Evolutionary conservation across 2,888 invertebrate species (phyloP).

Genomic region (Thalpophila matura): DNA sequence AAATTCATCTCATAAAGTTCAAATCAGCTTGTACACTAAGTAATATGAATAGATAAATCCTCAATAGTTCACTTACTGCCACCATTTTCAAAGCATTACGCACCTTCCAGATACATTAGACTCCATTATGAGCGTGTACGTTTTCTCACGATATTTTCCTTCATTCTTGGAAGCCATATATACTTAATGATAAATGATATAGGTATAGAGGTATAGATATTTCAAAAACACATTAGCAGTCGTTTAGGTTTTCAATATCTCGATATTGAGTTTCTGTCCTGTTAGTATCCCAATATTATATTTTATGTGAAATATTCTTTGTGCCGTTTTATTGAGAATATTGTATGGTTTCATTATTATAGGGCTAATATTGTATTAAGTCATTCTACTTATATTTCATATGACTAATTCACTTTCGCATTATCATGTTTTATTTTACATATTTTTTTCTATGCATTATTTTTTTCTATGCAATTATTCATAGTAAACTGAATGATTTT

Average conservation of each 20-base stretch:
- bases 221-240: slow-evolving; percentile 55
- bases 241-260: slow-evolving; percentile 56
- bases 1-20: background rate
- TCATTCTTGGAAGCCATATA: slow-evolving; percentile 35
- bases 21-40: background rate
- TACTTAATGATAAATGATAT: slow-evolving; percentile 58
- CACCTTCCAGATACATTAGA: slow-evolving; percentile 41
- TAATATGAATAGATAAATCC: slow-evolving; percentile 15
- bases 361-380: slow-evolving; percentile 19
- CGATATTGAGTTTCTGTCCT: slow-evolving; percentile 53
- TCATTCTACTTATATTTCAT: too few species aligned
- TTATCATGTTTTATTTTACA: too few species aligned
- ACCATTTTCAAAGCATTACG: slow-evolving; percentile 19
- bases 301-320: slow-evolving; percentile 38
- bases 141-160: slow-evolving; percentile 57
- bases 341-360: slow-evolving; percentile 22
- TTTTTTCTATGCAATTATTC: too few species aligned
- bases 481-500: too few species aligned
- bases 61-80: slow-evolving; percentile 36
- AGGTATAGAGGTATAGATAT: slow-evolving; percentile 51
- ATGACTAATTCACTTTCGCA: too few species aligned
- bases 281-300: slow-evolving; percentile 37
- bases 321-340: slow-evolving; percentile 21
- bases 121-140: slow-evolving; percentile 54
- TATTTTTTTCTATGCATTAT: too few species aligned